phyloP scores from a whole-genome alignment of 2,113 vertebrate genomes.

The Oryzias woworae region DNA sequence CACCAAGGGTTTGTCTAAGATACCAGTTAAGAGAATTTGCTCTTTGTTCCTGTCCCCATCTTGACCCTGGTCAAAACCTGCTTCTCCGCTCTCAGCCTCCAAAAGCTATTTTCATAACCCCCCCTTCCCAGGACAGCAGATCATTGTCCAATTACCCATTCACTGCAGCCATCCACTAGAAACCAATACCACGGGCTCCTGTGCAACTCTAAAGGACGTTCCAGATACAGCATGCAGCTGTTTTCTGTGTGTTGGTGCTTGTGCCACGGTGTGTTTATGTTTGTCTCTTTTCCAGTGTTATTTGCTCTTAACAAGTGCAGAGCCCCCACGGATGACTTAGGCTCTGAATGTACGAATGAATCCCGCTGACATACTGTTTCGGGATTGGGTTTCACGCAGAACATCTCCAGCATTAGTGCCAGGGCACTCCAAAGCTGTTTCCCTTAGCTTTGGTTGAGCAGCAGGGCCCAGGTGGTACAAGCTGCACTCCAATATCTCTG shows the following conservation, averaged over 20 bases:
- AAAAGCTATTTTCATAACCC: conserved; percentile 56
- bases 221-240: conserved; percentile 55
- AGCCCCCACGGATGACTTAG: conserved; percentile 37
- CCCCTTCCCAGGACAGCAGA: conserved; percentile 46
- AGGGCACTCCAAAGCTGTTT: conserved; percentile 37
- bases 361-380: conserved; percentile 48
- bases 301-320: conserved; percentile 47
- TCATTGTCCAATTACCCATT: conserved; percentile 61
- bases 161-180: conserved; percentile 47
- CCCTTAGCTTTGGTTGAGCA: conserved; percentile 27
- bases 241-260: conserved; percentile 24
- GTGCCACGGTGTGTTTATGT: conserved; percentile 2
- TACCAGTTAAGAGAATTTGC: too few relatives aligned
- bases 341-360: conserved; percentile 34
- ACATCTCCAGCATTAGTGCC: conserved; percentile 24
- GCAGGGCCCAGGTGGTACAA: conserved; percentile 57
- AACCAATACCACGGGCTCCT: conserved; percentile 57
- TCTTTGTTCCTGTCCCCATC: conserved; percentile 14
- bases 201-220: conserved; percentile 50
- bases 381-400: conserved; percentile 43
- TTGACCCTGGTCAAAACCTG: conserved; percentile 15
- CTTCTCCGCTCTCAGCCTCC: conserved; percentile 17
- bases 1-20: too few relatives aligned
- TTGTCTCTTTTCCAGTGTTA: conserved; percentile 21
- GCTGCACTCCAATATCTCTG: conserved; percentile 36